Conservation (phyloP, 2,113 vertebrate species). For the Morone chrysops region DNA sequence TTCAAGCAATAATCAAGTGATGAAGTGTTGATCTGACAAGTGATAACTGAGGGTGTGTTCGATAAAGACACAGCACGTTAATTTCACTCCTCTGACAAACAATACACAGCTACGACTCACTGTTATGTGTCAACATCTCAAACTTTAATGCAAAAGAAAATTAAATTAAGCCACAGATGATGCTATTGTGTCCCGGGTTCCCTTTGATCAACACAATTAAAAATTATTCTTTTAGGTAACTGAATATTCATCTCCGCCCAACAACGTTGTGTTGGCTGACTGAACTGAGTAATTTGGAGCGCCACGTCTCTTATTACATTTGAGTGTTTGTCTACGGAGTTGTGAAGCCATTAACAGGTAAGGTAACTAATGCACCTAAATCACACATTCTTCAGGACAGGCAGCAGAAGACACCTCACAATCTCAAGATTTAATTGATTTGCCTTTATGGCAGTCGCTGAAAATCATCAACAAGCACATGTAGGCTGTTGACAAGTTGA, state of each 20-base stretch:
- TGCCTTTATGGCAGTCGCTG: constrained; percentile 71
- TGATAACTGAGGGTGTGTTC: constrained; percentile 51
- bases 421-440: constrained; percentile 76
- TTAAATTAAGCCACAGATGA: constrained; percentile 23
- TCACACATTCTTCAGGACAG: constrained; percentile 51
- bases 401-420: constrained; percentile 51
- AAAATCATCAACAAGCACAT: constrained; percentile 67
- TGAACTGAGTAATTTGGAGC: constrained; percentile 67
- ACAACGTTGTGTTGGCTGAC: constrained; percentile 61
- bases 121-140: constrained; percentile 20
- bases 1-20: constrained; percentile 13
- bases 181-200: constrained; percentile 8
- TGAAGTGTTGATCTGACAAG: constrained; percentile 30
- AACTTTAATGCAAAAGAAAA: constrained; percentile 27
- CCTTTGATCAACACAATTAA: constrained; percentile 39
- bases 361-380: constrained; percentile 59
- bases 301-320: constrained; percentile 56
- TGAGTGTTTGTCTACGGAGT: constrained; percentile 59
- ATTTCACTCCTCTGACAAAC: constrained; percentile 29
- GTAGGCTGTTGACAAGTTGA: constrained; percentile 64
- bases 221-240: constrained; percentile 27
- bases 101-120: neutral
- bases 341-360: constrained; percentile 67
- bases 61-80: constrained; percentile 7
- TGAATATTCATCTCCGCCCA: constrained; percentile 42